Conservation (phyloP, 2,113 vertebrate genomes). For the Helogale parvula region DNA sequence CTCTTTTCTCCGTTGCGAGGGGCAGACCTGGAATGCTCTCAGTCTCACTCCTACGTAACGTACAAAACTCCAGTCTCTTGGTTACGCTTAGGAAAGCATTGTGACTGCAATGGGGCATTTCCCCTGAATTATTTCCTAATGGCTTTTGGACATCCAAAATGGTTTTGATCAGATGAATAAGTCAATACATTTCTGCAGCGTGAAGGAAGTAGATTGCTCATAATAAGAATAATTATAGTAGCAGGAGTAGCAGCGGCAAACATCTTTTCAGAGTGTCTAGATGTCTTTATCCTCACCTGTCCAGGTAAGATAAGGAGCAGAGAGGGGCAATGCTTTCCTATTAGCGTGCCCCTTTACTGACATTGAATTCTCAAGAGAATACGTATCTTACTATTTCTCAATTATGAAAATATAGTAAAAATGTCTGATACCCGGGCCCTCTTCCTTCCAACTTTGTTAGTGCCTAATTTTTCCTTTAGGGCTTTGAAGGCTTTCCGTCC, state of each 20-base stretch:
- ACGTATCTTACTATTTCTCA: neutral
- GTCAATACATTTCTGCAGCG: neutral
- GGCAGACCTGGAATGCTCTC: neutral
- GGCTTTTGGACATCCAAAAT: neutral
- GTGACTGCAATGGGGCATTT: neutral
- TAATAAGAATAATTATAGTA: neutral
- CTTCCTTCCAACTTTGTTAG: neutral
- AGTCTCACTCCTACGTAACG: neutral
- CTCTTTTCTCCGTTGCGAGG: neutral
- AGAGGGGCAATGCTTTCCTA: neutral
- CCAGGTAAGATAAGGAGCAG: neutral
- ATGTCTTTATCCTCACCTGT: neutral
- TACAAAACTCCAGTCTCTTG: neutral
- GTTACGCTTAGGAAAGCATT: neutral
- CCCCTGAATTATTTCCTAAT: neutral
- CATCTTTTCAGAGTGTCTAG: neutral
- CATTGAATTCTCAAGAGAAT: neutral
- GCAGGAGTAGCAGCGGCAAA: neutral
- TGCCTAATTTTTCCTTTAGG: neutral
- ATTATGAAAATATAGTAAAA: neutral
- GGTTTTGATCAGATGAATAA: constrained; percentile 17
- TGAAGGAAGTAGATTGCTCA: neutral
- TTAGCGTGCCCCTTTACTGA: neutral
- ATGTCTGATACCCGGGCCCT: neutral
- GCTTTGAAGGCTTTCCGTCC: neutral